phyloP scores from a whole-genome alignment of 2,888 invertebrate genomes.

The Matsumyia berberina region DNA sequence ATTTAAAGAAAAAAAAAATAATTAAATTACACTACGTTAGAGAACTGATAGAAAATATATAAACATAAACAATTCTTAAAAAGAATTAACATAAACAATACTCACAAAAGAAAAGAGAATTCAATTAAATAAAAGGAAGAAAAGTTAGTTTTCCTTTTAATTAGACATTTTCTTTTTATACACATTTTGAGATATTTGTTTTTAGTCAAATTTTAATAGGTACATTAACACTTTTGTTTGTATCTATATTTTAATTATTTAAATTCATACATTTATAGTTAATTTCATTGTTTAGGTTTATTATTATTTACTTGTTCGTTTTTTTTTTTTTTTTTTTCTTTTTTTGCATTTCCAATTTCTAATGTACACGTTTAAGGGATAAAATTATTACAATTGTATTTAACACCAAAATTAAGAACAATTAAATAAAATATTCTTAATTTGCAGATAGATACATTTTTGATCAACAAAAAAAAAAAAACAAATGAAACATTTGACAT shows the following conservation, averaged over 20 bases:
- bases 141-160: constrained; percentile 31
- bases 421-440: background rate
- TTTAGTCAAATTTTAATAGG: constrained; percentile 52
- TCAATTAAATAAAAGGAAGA: constrained; percentile 41
- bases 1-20: constrained; percentile 56
- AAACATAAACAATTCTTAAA: constrained; percentile 72
- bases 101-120: constrained; percentile 26
- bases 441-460: constrained; percentile 17
- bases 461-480: constrained; percentile 24
- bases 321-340: constrained; percentile 31
- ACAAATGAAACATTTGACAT: constrained; percentile 15
- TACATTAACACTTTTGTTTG: constrained; percentile 53
- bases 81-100: constrained; percentile 70
- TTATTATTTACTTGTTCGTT: constrained; percentile 29
- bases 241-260: constrained; percentile 47
- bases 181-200: constrained; percentile 64
- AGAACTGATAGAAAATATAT: constrained; percentile 33
- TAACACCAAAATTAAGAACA: constrained; percentile 34
- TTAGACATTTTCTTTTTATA: constrained; percentile 54
- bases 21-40: constrained; percentile 36
- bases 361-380: constrained; percentile 59
- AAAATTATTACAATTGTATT: constrained; percentile 36
- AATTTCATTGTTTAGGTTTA: constrained; percentile 60
- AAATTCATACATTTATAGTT: constrained; percentile 60
- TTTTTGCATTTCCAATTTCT: constrained; percentile 30